These are phyloP conservation scores for Heterochromis multidens DNA, from an alignment of 2,113 vertebrate genomes.

Conservation along the genomic window DNA sequence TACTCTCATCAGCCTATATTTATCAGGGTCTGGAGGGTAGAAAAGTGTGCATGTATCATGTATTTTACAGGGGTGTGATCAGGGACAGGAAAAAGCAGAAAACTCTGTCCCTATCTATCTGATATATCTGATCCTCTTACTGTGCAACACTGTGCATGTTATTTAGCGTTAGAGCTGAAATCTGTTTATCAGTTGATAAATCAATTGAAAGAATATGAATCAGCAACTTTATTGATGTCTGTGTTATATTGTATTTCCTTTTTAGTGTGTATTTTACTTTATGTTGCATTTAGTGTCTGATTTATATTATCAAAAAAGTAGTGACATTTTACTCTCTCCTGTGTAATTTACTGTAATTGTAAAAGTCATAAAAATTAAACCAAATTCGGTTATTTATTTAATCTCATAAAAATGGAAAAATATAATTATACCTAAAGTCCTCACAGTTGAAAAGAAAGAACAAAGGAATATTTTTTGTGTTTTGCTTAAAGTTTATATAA, in stretches of 20 bases:
- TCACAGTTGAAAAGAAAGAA: background rate
- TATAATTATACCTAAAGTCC: background rate
- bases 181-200: background rate
- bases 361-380: background rate
- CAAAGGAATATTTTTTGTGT: background rate
- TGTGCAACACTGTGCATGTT: background rate
- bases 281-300: background rate
- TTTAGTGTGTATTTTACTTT: background rate
- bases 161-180: background rate
- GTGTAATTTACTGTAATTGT: background rate
- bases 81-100: background rate
- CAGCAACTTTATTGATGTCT: background rate
- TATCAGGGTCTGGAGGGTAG: slow-evolving; percentile 50
- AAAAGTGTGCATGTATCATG: background rate
- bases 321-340: background rate
- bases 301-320: background rate
- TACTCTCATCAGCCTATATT: slow-evolving; percentile 62
- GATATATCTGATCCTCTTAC: background rate
- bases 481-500: background rate
- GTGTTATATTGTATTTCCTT: background rate
- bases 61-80: slow-evolving; percentile 6
- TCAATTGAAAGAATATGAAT: background rate
- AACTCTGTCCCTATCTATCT: background rate
- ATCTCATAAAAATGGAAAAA: background rate
- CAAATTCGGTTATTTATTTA: too few relatives aligned